Evolutionary conservation across 2,113 vertebrate species (phyloP).

Genomic region (Toxotes chatareus): DNA sequence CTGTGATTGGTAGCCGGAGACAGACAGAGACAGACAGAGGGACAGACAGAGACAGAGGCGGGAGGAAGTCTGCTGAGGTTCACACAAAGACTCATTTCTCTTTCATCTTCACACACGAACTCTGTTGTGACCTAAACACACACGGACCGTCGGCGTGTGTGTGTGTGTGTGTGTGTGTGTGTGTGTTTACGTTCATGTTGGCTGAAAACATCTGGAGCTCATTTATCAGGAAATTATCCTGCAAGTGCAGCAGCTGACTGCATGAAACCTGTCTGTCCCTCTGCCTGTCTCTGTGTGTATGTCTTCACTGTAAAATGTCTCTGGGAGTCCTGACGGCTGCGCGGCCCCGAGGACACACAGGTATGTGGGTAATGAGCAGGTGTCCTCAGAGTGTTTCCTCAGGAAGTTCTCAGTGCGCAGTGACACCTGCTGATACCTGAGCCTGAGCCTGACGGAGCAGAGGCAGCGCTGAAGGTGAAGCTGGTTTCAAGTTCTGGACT

Average conservation of each 20-base stretch:
- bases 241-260: neutral
- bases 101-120: neutral
- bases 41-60: neutral
- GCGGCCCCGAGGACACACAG: neutral
- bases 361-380: no score
- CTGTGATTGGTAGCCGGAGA: neutral
- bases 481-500: no score
- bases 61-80: constrained; percentile 4
- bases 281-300: no score
- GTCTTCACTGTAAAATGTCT: neutral
- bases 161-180: neutral
- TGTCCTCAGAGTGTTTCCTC: no score
- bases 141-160: neutral
- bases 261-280: neutral
- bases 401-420: no score
- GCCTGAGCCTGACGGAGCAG: no score
- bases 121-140: neutral
- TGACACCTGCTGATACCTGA: no score
- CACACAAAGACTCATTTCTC: neutral
- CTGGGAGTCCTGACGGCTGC: neutral
- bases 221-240: neutral
- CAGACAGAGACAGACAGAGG: no score
- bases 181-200: neutral
- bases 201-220: neutral
- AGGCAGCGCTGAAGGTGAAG: no score